phyloP scores from a whole-genome alignment of 2,797 vertebrate genomes.

The Zenarchopterus dispar region DNA sequence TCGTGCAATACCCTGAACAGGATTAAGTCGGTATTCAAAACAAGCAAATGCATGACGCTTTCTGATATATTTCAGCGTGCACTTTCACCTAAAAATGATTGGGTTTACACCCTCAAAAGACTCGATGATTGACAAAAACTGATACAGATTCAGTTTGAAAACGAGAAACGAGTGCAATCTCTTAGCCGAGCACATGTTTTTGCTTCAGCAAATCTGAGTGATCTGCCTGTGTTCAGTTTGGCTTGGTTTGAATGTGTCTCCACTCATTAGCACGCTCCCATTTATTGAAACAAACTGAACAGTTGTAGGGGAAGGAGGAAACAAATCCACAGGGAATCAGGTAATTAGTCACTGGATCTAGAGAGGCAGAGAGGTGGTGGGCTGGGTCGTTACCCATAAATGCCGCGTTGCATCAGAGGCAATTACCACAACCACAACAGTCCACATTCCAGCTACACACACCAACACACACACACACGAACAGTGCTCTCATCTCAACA shows the following conservation, averaged over 20 bases:
- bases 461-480: slow-evolving; percentile 12
- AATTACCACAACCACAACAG: slow-evolving; percentile 77
- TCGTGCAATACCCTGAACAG: no score
- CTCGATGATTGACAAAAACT: neutral
- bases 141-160: neutral
- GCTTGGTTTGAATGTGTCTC: slow-evolving; percentile 48
- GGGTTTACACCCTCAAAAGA: neutral
- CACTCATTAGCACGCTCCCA: slow-evolving; percentile 68
- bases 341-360: slow-evolving; percentile 75
- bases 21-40: no score
- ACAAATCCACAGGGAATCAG: slow-evolving; percentile 73
- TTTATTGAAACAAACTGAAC: slow-evolving; percentile 71
- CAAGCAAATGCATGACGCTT: no score
- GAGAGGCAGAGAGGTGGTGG: slow-evolving; percentile 40
- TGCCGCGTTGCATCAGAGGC: slow-evolving; percentile 63
- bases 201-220: slow-evolving; percentile 5
- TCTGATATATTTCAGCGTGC: no score
- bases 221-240: slow-evolving; percentile 41
- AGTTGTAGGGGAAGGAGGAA: slow-evolving; percentile 69
- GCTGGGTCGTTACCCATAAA: slow-evolving; percentile 67
- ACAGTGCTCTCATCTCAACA: slow-evolving; percentile 59
- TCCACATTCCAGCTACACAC: slow-evolving; percentile 47
- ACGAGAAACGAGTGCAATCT: neutral
- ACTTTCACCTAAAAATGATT: no score
- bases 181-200: neutral